phyloP scores from a whole-genome alignment of 2,888 invertebrate genomes.

The Operophtera brumata region DNA sequence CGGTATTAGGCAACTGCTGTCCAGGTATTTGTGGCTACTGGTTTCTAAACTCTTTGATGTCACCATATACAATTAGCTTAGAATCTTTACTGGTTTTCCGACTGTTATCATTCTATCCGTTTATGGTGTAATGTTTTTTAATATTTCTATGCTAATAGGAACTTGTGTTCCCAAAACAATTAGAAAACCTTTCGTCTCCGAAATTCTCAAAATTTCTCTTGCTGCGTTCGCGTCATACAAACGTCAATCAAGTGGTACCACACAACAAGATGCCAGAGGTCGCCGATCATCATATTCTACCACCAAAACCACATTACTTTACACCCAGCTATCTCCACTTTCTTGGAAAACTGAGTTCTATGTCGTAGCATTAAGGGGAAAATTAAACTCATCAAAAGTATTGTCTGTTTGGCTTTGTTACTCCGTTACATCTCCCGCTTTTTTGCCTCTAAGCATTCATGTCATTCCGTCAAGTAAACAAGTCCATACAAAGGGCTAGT shows the following conservation, averaged over 20 bases:
- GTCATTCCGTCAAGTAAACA: slow-evolving; percentile 73
- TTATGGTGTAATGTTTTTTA: not conserved
- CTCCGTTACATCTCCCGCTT: slow-evolving; percentile 56
- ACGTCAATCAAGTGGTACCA: slow-evolving; percentile 71
- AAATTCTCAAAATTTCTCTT: slow-evolving; percentile 67
- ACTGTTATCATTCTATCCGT: not conserved
- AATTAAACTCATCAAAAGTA: slow-evolving; percentile 37
- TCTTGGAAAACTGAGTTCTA: slow-evolving; percentile 39
- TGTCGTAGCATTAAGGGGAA: slow-evolving; percentile 31
- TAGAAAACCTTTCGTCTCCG: slow-evolving; percentile 47
- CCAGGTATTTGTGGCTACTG: slow-evolving; percentile 43
- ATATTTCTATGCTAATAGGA: not conserved
- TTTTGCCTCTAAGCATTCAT: slow-evolving; percentile 71
- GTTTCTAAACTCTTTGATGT: slow-evolving; percentile 2
- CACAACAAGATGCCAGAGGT: slow-evolving; percentile 71
- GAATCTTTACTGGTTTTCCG: not conserved
- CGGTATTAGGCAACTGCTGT: slow-evolving; percentile 54
- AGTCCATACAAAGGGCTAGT: slow-evolving; percentile 71
- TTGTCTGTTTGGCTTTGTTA: slow-evolving; percentile 38
- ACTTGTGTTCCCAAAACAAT: slow-evolving; percentile 38
- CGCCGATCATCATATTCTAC: slow-evolving; percentile 64
- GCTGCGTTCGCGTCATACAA: slow-evolving; percentile 64
- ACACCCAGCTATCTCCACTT: slow-evolving; percentile 22
- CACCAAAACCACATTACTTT: slow-evolving; percentile 36
- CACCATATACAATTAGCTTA: not conserved